These are phyloP conservation scores for Crotalus helleri DNA, from an alignment of 2,113 vertebrate genomes.

Conservation along the genomic window DNA sequence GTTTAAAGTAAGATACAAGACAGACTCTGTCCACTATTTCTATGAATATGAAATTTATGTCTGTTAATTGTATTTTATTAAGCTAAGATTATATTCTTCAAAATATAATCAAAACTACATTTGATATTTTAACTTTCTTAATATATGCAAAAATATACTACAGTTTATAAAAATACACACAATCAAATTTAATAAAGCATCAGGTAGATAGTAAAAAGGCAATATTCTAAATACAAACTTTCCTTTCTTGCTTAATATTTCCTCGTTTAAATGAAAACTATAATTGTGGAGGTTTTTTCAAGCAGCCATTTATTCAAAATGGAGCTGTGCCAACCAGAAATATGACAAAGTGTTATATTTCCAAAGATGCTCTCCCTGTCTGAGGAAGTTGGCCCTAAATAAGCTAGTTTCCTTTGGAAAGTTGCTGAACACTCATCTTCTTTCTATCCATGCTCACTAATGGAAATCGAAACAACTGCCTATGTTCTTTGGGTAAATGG, in stretches of 20 bases:
- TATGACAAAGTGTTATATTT: not conserved
- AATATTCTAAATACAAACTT: not conserved
- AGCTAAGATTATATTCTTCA: not conserved
- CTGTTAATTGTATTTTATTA: not conserved
- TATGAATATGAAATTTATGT: slow-evolving; percentile 42
- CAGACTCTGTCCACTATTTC: slow-evolving; percentile 57
- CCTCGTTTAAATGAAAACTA: not conserved
- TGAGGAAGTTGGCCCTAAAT: not conserved
- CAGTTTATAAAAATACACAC: not conserved
- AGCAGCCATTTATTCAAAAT: not conserved
- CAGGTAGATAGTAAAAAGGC: not conserved
- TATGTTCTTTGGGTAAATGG: not conserved
- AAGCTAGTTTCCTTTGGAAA: not conserved
- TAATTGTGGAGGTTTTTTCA: not conserved
- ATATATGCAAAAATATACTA: not conserved
- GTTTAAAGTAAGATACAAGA: slow-evolving; percentile 73
- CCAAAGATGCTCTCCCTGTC: not conserved
- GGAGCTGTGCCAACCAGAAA: not conserved
- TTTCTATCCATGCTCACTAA: not conserved
- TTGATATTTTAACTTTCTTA: slow-evolving; percentile 24
- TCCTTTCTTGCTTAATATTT: not conserved
- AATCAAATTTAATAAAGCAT: not conserved
- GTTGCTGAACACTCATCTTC: not conserved
- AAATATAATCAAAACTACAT: not conserved
- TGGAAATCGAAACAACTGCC: not conserved